A percentile compares a stretch with the other conserved stretches of the same genome.
Conservation (phyloP, 2,113 vertebrate genomes). For the Cololabis saira region DNA sequence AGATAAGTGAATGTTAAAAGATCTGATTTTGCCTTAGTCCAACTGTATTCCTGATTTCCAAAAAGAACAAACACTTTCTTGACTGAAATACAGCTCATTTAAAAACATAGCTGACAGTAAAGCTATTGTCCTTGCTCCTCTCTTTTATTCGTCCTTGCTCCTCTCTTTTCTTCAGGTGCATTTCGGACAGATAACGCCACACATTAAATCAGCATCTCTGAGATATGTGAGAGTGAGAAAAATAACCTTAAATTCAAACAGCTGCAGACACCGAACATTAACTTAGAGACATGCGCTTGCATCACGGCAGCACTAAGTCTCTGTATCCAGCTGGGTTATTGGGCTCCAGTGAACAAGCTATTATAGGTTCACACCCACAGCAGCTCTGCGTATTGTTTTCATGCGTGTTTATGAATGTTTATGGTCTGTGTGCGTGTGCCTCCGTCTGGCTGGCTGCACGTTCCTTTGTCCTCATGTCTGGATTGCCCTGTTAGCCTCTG, state of each 20-base stretch:
- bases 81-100: slow-evolving; percentile 27
- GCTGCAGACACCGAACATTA: slow-evolving; percentile 57
- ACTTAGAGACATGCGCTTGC: slow-evolving; percentile 51
- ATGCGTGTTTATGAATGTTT: slow-evolving; percentile 23
- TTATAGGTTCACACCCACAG: slow-evolving; percentile 35
- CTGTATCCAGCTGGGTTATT: slow-evolving; percentile 54
- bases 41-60: slow-evolving; percentile 21
- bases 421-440: slow-evolving; percentile 9
- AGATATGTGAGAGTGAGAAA: slow-evolving; percentile 34
- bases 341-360: slow-evolving; percentile 39
- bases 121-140: slow-evolving; percentile 5
- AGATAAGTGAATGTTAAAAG: neutral
- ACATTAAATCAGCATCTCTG: slow-evolving; percentile 14
- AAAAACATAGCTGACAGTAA: slow-evolving; percentile 21
- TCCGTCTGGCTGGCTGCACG: slow-evolving; percentile 8
- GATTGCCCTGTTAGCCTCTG: slow-evolving; percentile 31
- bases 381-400: slow-evolving; percentile 29
- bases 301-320: slow-evolving; percentile 38
- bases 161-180: slow-evolving; percentile 13
- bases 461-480: slow-evolving; percentile 17
- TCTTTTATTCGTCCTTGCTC: slow-evolving; percentile 22
- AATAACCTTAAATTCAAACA: slow-evolving; percentile 57
- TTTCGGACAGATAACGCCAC: no score
- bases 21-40: slow-evolving; percentile 2
- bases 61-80: slow-evolving; percentile 8